phyloP scores from a whole-genome alignment of 2,888 invertebrate species.

The Eupithecia vulgata region DNA sequence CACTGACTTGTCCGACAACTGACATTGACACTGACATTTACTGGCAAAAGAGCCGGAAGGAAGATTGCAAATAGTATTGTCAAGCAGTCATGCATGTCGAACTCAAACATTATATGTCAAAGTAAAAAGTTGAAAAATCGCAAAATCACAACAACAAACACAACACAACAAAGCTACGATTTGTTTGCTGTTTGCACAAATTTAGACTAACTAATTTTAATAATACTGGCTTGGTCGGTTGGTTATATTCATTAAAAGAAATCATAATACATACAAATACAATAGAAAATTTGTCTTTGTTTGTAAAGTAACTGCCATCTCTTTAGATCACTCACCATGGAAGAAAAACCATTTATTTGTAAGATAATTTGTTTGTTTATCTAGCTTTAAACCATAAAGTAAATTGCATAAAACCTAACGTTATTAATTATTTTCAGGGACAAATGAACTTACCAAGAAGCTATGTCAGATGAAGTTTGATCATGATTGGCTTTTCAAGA shows the following conservation, averaged over 20 bases:
- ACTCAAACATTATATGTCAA: too few relatives aligned
- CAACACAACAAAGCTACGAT: too few relatives aligned
- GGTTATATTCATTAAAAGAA: too few relatives aligned
- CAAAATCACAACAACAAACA: too few relatives aligned
- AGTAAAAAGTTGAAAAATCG: not conserved
- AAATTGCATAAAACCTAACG: not conserved
- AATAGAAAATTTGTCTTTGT: not conserved
- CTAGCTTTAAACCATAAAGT: not conserved
- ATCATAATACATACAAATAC: not conserved
- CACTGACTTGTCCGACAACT: not conserved
- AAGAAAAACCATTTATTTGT: slow-evolving; percentile 71
- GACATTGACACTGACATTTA: slow-evolving; percentile 4
- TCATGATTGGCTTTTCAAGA: slow-evolving; percentile 75
- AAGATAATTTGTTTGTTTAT: slow-evolving; percentile 45
- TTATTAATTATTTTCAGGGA: slow-evolving; percentile 59
- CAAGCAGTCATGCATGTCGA: too few relatives aligned
- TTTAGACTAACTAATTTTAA: too few relatives aligned
- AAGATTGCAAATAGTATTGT: too few relatives aligned
- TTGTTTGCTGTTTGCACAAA: too few relatives aligned
- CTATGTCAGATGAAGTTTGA: slow-evolving; percentile 72
- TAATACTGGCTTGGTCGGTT: too few relatives aligned
- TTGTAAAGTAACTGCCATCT: not conserved
- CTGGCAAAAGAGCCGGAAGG: too few relatives aligned
- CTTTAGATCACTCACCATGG: slow-evolving; percentile 48
- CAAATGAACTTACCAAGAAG: slow-evolving; percentile 66